Evolutionary conservation across 2,888 invertebrate genomes (phyloP).

Genomic region (Caenorhabditis sp.): DNA sequence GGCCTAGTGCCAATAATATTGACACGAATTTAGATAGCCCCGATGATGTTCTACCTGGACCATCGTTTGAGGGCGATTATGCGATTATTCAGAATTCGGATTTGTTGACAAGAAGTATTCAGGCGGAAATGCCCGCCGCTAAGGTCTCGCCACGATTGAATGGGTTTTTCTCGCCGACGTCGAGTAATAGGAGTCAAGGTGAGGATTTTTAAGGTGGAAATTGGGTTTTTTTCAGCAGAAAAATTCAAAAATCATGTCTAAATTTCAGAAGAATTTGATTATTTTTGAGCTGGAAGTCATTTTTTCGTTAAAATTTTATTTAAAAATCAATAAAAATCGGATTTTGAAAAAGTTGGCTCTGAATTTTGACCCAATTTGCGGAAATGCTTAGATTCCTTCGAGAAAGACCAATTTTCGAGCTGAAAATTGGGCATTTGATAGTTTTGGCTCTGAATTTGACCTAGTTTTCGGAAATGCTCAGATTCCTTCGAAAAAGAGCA

Average conservation of each 20-base stretch:
- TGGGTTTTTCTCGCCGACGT: slow-evolving; percentile 35
- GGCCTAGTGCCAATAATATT: background rate
- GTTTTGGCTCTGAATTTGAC: no score
- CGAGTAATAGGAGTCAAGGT: background rate
- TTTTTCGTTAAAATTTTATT: no score
- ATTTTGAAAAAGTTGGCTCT: no score
- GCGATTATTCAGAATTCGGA: slow-evolving; percentile 33
- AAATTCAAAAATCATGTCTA: background rate
- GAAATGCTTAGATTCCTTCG: no score
- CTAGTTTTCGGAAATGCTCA: no score
- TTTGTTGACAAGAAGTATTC: slow-evolving; percentile 39
- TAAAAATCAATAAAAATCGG: no score
- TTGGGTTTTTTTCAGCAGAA: background rate
- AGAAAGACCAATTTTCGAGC: no score
- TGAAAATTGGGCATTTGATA: no score
- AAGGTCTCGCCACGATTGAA: slow-evolving; percentile 25
- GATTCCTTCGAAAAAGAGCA: no score
- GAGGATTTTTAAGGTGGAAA: no score
- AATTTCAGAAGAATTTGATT: background rate
- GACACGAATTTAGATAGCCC: slow-evolving; percentile 12
- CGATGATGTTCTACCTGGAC: slow-evolving; percentile 31
- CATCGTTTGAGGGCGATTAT: slow-evolving; percentile 33
- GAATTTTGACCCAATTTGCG: no score
- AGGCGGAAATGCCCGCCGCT: slow-evolving; percentile 40
- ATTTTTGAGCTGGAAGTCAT: no score